These are phyloP conservation scores for Ooceraea biroi DNA, from an alignment of 1,140 invertebrate species.

Conservation along the genomic window DNA sequence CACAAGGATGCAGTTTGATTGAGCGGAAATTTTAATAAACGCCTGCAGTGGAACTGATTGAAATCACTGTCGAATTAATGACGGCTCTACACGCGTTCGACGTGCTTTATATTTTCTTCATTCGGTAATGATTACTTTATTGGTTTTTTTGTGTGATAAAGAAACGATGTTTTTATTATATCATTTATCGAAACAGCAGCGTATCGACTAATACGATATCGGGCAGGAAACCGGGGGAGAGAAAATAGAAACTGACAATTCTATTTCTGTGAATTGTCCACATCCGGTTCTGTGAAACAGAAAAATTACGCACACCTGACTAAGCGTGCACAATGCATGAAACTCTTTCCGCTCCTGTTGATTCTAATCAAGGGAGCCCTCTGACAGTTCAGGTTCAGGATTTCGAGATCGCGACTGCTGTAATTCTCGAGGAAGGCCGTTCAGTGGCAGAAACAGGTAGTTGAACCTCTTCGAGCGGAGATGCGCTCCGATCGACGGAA, in stretches of 20 bases:
- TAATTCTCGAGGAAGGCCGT: constrained; percentile 12
- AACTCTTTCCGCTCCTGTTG: constrained; percentile 58
- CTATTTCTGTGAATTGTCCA: constrained; percentile 31
- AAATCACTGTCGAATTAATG: constrained; percentile 27
- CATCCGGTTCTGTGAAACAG: constrained; percentile 51
- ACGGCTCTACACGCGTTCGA: background rate
- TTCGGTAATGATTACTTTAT: background rate
- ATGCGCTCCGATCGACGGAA: constrained; percentile 57
- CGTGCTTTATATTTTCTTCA: background rate
- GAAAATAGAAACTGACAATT: constrained; percentile 17
- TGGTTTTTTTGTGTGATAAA: background rate
- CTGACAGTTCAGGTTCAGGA: constrained; percentile 51
- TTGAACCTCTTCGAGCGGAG: constrained; percentile 51
- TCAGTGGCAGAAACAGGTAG: constrained; percentile 67
- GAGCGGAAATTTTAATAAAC: constrained; percentile 30
- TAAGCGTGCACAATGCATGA: constrained; percentile 70
- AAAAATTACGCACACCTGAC: constrained; percentile 72
- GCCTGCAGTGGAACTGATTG: background rate
- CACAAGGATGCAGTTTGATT: background rate
- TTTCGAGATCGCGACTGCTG: constrained; percentile 18
- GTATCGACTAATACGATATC: background rate
- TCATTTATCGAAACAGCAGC: background rate
- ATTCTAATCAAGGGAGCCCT: constrained; percentile 64
- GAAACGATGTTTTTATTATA: background rate
- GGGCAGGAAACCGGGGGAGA: background rate